Evolutionary conservation across 53 echinoderm and acorn worm genomes (phyloP), one percentile per base, ranked within the genome.

Genomic region (Glandiceps talaboti): DNA sequence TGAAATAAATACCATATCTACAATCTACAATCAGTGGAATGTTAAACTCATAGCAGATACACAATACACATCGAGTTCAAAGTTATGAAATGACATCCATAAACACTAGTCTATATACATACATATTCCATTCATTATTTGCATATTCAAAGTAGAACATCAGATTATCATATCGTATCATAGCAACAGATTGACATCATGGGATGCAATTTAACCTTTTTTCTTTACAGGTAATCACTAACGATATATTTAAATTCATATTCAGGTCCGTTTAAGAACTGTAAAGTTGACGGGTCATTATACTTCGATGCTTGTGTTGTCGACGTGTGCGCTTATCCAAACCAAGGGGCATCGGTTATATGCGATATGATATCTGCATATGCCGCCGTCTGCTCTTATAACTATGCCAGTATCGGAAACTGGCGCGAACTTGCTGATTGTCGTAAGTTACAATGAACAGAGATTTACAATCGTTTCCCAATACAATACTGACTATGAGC

Each of bases 381-480:
- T 33, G 76, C 91, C 1, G 90, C 91, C 73, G 88, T 90, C 14
- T 94, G 94, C 82, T 88, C 82, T 76, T 88, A 92, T 88, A 79
- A 83, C 33, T 89, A 92, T 30, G 91, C 85, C 0, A 89, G 88
- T 29, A 45, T 94, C 1, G 82, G 31, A 28, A 73, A 77, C 1
- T 94, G 92, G 92, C 91, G 94, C 72, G 85, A 94, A 83, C 82
- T 75, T n/a, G 90, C 91, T 14, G 81, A 87, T 28, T 94, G 94
- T 82, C 92, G 94, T 94, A 88, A 84, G 94, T 89, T 27, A 73
- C 64, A 12, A n/a, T n/a, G n/a, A n/a, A n/a, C n/a, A n/a, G n/a
- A n/a, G n/a, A n/a, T n/a, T n/a, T n/a, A n/a, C n/a, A n/a, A n/a
- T n/a, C n/a, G n/a, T n/a, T n/a, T n/a, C n/a, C n/a, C n/a, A n/a